Percentiles rank a stretch among this genome's conserved stretches.
phyloP scores from a whole-genome alignment of 1,140 invertebrate species.

The Monochamus saltuarius region DNA sequence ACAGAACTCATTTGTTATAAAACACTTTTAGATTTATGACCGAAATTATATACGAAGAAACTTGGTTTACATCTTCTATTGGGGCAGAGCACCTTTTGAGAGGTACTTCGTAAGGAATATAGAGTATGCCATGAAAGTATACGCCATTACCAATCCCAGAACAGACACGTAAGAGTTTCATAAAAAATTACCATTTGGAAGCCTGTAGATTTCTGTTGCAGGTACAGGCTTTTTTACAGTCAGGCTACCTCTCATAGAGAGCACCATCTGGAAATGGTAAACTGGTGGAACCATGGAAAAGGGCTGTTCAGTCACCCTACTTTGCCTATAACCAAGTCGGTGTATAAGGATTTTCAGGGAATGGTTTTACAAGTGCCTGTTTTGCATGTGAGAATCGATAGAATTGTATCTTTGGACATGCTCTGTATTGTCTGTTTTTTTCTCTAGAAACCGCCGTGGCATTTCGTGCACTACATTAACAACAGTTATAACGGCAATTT shows the following conservation, averaged over 20 bases:
- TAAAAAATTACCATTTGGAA: background rate
- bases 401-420: background rate
- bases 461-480: slow-evolving; percentile 65
- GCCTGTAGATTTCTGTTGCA: slow-evolving; percentile 24
- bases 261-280: slow-evolving; percentile 60
- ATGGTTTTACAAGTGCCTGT: slow-evolving; percentile 65
- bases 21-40: slow-evolving; percentile 37
- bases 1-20: background rate
- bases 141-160: slow-evolving; percentile 59
- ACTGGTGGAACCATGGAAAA: slow-evolving; percentile 64
- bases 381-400: slow-evolving; percentile 59
- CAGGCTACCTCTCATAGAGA: slow-evolving; percentile 59
- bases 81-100: slow-evolving; percentile 34
- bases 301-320: slow-evolving; percentile 63
- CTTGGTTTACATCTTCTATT: slow-evolving; percentile 47
- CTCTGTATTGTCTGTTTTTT: background rate
- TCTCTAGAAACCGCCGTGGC: slow-evolving; percentile 70
- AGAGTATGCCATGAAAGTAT: slow-evolving; percentile 43
- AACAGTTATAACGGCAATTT: background rate
- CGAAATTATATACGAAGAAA: slow-evolving; percentile 44
- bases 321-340: slow-evolving; percentile 58
- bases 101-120: slow-evolving; percentile 43
- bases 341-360: slow-evolving; percentile 64
- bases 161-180: slow-evolving; percentile 53
- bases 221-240: slow-evolving; percentile 67